Percentiles rank a stretch among this genome's conserved stretches.
These are phyloP conservation scores for Calliopum simillimum DNA, from an alignment of 2,888 invertebrate genomes.

Conservation along the genomic window DNA sequence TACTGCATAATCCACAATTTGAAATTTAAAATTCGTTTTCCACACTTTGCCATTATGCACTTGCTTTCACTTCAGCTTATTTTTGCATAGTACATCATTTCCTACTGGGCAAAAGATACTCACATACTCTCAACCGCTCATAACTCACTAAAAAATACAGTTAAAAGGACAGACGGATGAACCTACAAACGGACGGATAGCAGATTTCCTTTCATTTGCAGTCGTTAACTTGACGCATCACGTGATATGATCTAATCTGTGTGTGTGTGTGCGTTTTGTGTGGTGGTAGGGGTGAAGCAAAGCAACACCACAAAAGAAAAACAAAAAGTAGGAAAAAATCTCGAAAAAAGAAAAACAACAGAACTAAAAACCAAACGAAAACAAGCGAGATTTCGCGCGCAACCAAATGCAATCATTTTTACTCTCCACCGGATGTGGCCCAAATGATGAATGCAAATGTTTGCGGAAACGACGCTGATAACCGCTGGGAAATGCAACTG, in stretches of 20 bases:
- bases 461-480: constrained; percentile 36
- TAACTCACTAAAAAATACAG: neutral
- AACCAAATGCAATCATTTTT: constrained; percentile 29
- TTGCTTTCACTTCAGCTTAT: too few relatives aligned
- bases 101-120: too few relatives aligned
- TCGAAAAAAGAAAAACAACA: neutral
- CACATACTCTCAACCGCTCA: too few relatives aligned
- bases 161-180: neutral
- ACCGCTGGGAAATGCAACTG: constrained; percentile 32
- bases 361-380: neutral
- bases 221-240: neutral
- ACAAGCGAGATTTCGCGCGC: neutral
- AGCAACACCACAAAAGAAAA: neutral
- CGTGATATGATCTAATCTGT: constrained; percentile 7
- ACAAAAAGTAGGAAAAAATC: neutral
- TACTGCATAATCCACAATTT: too few relatives aligned
- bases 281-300: neutral
- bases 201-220: constrained; percentile 33
- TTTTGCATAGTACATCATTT: too few relatives aligned
- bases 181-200: constrained; percentile 3
- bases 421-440: constrained; percentile 27
- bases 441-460: constrained; percentile 36
- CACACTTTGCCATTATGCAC: too few relatives aligned
- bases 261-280: too few relatives aligned
- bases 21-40: too few relatives aligned